Evolutionary conservation across 2,113 vertebrate genomes (phyloP).

Genomic region (Oryzias celebensis): DNA sequence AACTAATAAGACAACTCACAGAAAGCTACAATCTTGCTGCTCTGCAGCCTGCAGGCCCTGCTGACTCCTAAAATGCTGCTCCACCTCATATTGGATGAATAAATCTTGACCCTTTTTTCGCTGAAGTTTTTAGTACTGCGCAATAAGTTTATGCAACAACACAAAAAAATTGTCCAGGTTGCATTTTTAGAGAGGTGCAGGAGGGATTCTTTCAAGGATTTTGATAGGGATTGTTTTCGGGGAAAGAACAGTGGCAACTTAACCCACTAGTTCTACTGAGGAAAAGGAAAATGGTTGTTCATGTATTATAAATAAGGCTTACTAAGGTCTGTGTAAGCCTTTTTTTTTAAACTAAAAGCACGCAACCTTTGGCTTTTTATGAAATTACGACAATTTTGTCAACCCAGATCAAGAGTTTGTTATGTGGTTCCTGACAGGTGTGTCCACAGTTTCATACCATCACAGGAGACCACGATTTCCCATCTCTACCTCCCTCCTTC

Average conservation of each 20-base stretch:
- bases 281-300: conserved; percentile 55
- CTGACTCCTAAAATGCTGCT: conserved; percentile 46
- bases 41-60: conserved; percentile 37
- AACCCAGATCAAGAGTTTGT: conserved; percentile 1
- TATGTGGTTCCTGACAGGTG: conserved; percentile 16
- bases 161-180: conserved; percentile 21
- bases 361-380: not conserved
- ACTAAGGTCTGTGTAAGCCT: conserved; percentile 63
- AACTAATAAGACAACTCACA: conserved; percentile 30
- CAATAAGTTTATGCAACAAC: conserved; percentile 32
- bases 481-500: not conserved
- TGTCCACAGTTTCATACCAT: conserved; percentile 14
- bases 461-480: conserved; percentile 6
- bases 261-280: conserved; percentile 65
- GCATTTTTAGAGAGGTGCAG: conserved; percentile 14
- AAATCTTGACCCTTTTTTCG: conserved; percentile 33
- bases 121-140: conserved; percentile 19
- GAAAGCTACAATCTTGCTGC: conserved; percentile 23
- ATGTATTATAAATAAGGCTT: conserved; percentile 72
- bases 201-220: conserved; percentile 10
- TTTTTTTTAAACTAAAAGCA: conserved; percentile 61
- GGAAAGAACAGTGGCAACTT: conserved; percentile 26
- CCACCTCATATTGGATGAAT: conserved; percentile 46
- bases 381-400: too few species aligned
- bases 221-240: conserved; percentile 33